These are phyloP conservation scores for Melitaea athalia DNA, from an alignment of 2,888 invertebrate genomes.

Conservation along the genomic window DNA sequence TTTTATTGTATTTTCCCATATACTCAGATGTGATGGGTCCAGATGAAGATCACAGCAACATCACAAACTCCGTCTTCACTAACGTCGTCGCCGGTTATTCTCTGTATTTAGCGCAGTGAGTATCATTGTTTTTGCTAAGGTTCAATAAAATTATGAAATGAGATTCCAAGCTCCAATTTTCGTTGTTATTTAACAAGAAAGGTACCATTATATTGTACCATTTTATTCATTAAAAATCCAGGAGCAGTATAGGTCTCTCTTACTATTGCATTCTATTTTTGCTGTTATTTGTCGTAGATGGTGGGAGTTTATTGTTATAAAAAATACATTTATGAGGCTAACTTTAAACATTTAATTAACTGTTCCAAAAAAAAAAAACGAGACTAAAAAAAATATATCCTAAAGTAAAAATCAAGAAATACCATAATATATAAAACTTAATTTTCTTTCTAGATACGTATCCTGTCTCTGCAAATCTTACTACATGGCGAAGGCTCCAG, in stretches of 20 bases:
- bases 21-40: conserved; percentile 84
- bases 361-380: not conserved
- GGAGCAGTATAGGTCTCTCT: no score
- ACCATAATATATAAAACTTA: not conserved
- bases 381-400: not conserved
- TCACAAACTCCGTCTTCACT: conserved; percentile 82
- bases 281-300: no score
- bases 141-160: no score
- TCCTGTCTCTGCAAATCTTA: conserved; percentile 72
- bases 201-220: no score
- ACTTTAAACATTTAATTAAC: no score
- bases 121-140: conserved; percentile 27
- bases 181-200: no score
- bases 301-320: no score
- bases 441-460: conserved; percentile 62
- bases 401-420: not conserved
- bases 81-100: conserved; percentile 83
- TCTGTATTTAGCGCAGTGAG: conserved; percentile 81
- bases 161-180: no score
- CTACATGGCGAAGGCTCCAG: conserved; percentile 63
- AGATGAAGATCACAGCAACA: conserved; percentile 83
- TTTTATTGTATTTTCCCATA: no score
- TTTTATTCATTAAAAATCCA: no score
- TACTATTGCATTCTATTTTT: no score
- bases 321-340: no score